These are phyloP conservation scores for Eristalinus aeneus DNA, from an alignment of 2,888 invertebrate species.

Conservation along the genomic window DNA sequence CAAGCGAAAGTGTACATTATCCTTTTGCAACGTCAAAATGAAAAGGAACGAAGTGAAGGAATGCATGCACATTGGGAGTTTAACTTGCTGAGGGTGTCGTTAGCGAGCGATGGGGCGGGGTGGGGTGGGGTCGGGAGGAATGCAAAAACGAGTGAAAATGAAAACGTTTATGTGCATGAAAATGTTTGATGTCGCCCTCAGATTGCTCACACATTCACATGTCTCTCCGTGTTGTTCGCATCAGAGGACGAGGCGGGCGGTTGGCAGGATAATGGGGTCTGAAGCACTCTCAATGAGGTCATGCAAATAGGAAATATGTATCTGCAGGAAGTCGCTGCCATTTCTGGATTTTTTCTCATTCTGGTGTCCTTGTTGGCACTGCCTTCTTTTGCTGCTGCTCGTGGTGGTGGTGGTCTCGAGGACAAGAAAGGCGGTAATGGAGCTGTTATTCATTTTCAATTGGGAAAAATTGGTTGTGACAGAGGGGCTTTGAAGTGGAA, in stretches of 20 bases:
- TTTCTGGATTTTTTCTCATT: constrained; percentile 15
- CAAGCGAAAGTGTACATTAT: constrained; percentile 53
- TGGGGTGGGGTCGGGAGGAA: constrained; percentile 1
- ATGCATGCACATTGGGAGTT: constrained; percentile 13
- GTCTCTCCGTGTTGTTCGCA: neutral
- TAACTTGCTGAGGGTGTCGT: constrained; percentile 14
- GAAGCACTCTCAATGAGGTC: constrained; percentile 66
- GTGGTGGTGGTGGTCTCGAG: constrained; percentile 4
- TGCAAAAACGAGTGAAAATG: constrained; percentile 54
- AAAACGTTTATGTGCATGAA: constrained; percentile 68
- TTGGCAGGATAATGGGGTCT: constrained; percentile 58
- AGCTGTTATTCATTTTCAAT: constrained; percentile 67
- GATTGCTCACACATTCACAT: constrained; percentile 10
- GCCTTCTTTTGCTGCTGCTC: neutral
- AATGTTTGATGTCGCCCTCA: constrained; percentile 59
- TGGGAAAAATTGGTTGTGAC: constrained; percentile 56
- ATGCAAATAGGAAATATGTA: constrained; percentile 69
- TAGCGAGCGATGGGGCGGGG: neutral
- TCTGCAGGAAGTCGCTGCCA: constrained; percentile 49
- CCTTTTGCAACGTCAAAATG: constrained; percentile 48
- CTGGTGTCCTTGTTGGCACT: neutral
- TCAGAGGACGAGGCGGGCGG: constrained; percentile 5
- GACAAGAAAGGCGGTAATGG: constrained; percentile 47
- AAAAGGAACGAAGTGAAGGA: constrained; percentile 8
- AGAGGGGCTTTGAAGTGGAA: constrained; percentile 29